Evolutionary conservation across 1,140 invertebrate species (phyloP).

Genomic region (Chrysoperla carnea): DNA sequence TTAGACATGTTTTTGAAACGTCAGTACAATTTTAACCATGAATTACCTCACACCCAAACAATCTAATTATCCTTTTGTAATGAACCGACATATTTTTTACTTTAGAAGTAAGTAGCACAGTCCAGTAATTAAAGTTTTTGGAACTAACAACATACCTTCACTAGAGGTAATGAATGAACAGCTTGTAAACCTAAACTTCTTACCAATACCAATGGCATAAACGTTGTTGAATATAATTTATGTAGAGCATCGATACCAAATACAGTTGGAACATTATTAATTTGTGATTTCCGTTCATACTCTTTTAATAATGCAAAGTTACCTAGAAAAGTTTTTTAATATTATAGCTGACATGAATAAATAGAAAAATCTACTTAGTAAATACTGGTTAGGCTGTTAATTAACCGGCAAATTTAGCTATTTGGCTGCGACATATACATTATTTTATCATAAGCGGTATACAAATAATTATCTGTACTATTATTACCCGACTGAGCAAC

Average conservation of each 20-base stretch:
- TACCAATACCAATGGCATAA: conserved; percentile 59
- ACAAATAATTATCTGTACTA: too few relatives aligned
- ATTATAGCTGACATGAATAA: too few relatives aligned
- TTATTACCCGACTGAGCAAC: too few relatives aligned
- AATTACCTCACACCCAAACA: too few relatives aligned
- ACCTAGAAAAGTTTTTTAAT: conserved; percentile 28
- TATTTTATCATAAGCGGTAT: too few relatives aligned
- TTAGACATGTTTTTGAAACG: too few relatives aligned
- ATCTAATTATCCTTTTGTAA: too few relatives aligned
- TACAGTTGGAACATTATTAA: conserved; percentile 78
- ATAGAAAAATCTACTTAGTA: too few relatives aligned
- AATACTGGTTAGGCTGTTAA: too few relatives aligned
- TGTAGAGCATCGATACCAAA: conserved; percentile 75
- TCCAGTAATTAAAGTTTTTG: background rate
- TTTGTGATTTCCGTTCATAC: conserved; percentile 74
- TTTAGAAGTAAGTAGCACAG: background rate
- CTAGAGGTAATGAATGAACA: conserved; percentile 53
- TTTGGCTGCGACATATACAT: too few relatives aligned
- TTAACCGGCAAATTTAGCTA: too few relatives aligned
- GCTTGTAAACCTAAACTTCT: conserved; percentile 75
- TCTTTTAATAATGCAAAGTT: conserved; percentile 47
- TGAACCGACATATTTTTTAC: background rate
- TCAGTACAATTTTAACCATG: too few relatives aligned
- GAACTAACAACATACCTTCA: conserved; percentile 43
- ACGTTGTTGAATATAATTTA: conserved; percentile 60